Conservation (phyloP, 2,888 invertebrate species). For the Drosophila formosana region DNA sequence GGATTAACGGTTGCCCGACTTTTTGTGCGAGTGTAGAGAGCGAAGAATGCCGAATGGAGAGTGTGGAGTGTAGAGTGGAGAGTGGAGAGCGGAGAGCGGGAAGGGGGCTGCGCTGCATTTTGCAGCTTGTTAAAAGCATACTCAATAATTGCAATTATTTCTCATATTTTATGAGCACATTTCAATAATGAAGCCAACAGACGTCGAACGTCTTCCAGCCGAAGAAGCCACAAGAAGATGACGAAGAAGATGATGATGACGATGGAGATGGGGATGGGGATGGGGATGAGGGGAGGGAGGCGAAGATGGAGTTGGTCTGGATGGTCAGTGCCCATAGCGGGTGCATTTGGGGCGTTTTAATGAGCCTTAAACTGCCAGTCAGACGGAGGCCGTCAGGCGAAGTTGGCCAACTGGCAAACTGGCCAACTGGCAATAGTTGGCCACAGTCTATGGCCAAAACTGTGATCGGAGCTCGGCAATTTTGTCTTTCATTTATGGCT, state of each 20-base stretch:
- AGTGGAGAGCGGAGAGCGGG: neutral
- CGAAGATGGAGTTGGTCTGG: conserved; percentile 1
- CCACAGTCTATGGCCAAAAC: conserved; percentile 12
- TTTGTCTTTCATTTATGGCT: conserved; percentile 69
- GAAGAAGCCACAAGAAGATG: too few species aligned
- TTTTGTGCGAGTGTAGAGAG: neutral
- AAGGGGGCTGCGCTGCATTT: conserved; percentile 22
- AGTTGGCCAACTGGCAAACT: conserved; percentile 23
- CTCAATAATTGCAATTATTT: conserved; percentile 78
- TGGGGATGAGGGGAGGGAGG: neutral
- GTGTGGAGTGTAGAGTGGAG: neutral
- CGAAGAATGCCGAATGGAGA: neutral
- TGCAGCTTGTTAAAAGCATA: conserved; percentile 59
- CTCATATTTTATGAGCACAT: conserved; percentile 72
- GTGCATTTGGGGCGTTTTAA: conserved; percentile 72
- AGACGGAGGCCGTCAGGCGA: conserved; percentile 23
- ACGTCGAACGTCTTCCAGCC: conserved; percentile 3
- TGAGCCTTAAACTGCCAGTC: conserved; percentile 68
- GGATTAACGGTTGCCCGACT: neutral
- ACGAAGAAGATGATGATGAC: too few species aligned
- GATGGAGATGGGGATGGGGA: neutral
- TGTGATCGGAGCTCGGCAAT: conserved; percentile 45
- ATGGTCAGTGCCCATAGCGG: conserved; percentile 50
- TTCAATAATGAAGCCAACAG: conserved; percentile 69
- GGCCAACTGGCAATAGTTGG: conserved; percentile 21